Evolutionary conservation across 2,113 vertebrate species (phyloP).

Genomic region (Halcyon senegalensis): DNA sequence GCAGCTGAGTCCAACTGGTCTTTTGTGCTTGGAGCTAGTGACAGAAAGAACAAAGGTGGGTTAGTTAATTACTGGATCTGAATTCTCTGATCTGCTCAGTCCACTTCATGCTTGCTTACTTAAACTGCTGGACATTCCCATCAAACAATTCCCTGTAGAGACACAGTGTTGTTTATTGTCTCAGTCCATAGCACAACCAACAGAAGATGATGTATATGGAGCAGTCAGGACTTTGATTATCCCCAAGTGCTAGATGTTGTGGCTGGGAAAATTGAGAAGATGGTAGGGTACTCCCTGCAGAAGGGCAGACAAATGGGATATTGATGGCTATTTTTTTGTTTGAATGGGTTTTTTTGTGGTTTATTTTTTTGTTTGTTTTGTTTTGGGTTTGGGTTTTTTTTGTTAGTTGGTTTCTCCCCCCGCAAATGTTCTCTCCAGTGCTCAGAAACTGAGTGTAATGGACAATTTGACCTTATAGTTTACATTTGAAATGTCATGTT

Average conservation of each 20-base stretch:
- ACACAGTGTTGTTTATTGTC: background rate
- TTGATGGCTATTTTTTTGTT: background rate
- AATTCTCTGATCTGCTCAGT: background rate
- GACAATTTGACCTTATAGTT: background rate
- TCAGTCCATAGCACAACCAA: background rate
- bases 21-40: conserved; percentile 13
- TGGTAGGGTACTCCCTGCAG: background rate
- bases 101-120: background rate
- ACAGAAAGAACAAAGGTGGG: conserved; percentile 7
- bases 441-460: background rate
- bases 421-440: background rate
- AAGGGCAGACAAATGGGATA: background rate
- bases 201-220: background rate
- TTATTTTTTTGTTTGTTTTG: background rate
- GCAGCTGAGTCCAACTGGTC: background rate
- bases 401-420: too few relatives aligned
- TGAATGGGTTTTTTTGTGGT: too few relatives aligned
- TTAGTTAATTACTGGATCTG: background rate
- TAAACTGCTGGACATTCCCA: background rate
- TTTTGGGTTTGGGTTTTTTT: background rate
- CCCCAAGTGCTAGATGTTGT: background rate
- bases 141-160: background rate
- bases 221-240: background rate
- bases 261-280: background rate
- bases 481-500: background rate